phyloP scores from a whole-genome alignment of 2,888 invertebrate genomes.

The Drosophila mettleri region DNA sequence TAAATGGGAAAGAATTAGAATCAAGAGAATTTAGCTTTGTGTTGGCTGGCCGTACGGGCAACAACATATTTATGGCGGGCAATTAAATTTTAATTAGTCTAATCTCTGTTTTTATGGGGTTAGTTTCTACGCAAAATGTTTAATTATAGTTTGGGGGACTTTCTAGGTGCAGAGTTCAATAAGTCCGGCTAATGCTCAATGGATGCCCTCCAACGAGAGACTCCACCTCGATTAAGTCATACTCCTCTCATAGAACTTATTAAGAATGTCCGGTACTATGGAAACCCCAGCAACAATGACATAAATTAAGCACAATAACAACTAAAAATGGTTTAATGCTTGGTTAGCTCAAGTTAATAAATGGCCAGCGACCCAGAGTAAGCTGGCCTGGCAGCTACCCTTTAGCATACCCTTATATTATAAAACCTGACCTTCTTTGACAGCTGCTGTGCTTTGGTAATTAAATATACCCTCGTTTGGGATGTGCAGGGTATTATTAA shows the following conservation, averaged over 20 bases:
- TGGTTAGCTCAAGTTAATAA: conserved; percentile 30
- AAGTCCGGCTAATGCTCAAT: conserved; percentile 9
- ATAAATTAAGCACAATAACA: conserved; percentile 48
- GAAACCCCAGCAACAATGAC: conserved; percentile 50
- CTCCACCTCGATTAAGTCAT: conserved; percentile 16
- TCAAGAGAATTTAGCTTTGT: conserved; percentile 33
- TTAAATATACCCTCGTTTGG: no score
- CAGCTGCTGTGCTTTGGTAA: neutral
- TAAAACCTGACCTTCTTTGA: neutral
- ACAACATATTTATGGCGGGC: conserved; percentile 49
- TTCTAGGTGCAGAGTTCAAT: conserved; percentile 17
- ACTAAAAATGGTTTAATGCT: conserved; percentile 35
- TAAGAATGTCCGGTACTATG: conserved; percentile 38
- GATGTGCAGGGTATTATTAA: conserved; percentile 7
- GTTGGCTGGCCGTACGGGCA: conserved; percentile 24
- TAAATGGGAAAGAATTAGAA: conserved; percentile 37
- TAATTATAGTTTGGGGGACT: conserved; percentile 21
- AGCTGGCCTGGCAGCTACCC: neutral
- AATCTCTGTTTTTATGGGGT: conserved; percentile 48
- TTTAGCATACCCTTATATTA: neutral
- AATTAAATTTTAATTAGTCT: conserved; percentile 56
- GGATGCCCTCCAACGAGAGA: neutral
- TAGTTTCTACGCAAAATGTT: conserved; percentile 29
- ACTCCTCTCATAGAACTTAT: conserved; percentile 7
- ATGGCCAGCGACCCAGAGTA: neutral